These are phyloP conservation scores for Rhynchonycteris naso DNA, from an alignment of 2,797 vertebrate genomes.

Conservation along the genomic window DNA sequence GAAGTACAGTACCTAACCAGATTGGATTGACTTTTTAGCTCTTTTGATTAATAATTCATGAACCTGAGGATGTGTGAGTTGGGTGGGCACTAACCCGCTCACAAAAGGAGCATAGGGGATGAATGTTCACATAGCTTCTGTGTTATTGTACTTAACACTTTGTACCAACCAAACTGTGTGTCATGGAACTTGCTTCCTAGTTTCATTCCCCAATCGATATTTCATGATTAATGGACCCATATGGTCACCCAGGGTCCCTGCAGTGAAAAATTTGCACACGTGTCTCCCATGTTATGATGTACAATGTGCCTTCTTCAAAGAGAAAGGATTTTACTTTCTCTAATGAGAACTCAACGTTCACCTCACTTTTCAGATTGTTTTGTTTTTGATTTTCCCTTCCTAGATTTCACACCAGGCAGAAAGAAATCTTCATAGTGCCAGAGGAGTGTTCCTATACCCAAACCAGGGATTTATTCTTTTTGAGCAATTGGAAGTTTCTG, in stretches of 20 bases:
- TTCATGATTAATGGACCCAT: constrained; percentile 82
- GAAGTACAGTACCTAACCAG: constrained; percentile 87
- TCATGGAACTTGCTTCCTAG: constrained; percentile 67
- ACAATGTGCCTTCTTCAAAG: not conserved
- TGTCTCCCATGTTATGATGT: not conserved
- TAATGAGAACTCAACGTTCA: not conserved
- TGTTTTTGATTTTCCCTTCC: not conserved
- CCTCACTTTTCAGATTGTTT: not conserved
- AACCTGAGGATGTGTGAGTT: constrained; percentile 83
- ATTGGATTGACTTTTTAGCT: constrained; percentile 90
- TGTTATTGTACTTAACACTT: constrained; percentile 85
- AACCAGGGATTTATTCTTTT: not conserved
- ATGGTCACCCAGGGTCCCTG: constrained; percentile 13
- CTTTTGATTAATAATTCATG: constrained; percentile 90
- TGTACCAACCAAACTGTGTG: constrained; percentile 81
- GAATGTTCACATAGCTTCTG: constrained; percentile 82
- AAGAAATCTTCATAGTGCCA: accelerated
- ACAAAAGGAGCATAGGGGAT: constrained; percentile 81
- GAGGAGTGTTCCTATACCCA: accelerated
- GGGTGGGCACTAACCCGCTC: constrained; percentile 84
- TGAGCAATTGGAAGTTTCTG: not conserved
- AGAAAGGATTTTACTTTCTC: not conserved
- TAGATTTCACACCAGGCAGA: not conserved
- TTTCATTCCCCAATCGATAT: constrained; percentile 84
- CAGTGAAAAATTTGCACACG: not conserved